These are phyloP conservation scores for Schizopygopsis malacanthus DNA, from an alignment of 2,797 vertebrate genomes.

Conservation along the genomic window DNA sequence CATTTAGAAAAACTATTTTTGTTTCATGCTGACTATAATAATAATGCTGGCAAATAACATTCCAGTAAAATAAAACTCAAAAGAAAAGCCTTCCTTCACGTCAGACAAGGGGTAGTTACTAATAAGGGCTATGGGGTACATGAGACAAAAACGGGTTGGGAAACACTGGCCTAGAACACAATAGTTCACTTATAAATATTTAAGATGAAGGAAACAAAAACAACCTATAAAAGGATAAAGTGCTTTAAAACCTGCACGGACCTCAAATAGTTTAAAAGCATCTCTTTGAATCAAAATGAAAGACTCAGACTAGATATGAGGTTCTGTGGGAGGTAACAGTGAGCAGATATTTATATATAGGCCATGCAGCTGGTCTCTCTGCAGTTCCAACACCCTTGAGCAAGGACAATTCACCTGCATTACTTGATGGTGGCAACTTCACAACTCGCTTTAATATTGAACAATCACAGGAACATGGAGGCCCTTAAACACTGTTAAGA, in stretches of 20 bases:
- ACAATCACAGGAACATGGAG: conserved; percentile 43
- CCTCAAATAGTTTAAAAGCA: conserved; percentile 20
- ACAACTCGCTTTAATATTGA: conserved; percentile 59
- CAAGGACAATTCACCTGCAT: conserved; percentile 58
- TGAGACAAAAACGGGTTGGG: not conserved
- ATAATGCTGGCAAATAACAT: not conserved
- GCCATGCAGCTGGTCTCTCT: conserved; percentile 39
- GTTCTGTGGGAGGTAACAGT: conserved; percentile 23
- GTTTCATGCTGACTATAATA: not conserved
- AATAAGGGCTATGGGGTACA: not conserved
- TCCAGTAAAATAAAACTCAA: not conserved
- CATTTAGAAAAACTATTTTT: not conserved
- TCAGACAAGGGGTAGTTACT: not conserved
- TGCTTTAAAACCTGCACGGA: conserved; percentile 28
- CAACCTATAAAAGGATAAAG: conserved; percentile 27
- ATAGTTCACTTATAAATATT: conserved; percentile 40
- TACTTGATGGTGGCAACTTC: conserved; percentile 42
- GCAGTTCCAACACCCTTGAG: conserved; percentile 55
- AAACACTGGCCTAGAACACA: conserved; percentile 13
- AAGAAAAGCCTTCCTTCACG: not conserved
- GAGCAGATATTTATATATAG: conserved; percentile 33
- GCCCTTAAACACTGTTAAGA: conserved; percentile 59
- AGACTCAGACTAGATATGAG: not conserved
- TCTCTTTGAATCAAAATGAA: conserved; percentile 19
- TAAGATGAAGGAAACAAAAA: conserved; percentile 22